Evolutionary conservation across 2,797 vertebrate species (phyloP).

Genomic region (Gila robusta): DNA sequence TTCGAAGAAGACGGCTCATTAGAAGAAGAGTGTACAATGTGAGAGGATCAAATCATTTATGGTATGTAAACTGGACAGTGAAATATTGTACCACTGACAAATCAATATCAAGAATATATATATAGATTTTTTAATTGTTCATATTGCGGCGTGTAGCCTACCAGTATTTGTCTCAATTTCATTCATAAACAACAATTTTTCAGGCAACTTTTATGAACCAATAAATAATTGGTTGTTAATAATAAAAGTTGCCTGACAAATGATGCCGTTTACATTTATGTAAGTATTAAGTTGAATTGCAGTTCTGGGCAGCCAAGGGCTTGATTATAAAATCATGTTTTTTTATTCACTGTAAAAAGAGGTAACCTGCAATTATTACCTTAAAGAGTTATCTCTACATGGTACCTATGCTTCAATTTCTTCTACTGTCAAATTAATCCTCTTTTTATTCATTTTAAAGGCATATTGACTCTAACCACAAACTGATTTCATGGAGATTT

Average conservation of each 20-base stretch:
- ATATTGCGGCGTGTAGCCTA: too few species aligned
- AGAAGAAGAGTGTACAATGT: too few species aligned
- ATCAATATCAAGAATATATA: neutral
- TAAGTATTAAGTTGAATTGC: too few species aligned
- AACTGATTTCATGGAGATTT: neutral
- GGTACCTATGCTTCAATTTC: neutral
- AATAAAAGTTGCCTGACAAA: too few species aligned
- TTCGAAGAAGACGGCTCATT: too few species aligned
- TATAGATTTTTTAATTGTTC: too few species aligned
- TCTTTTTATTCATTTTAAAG: neutral
- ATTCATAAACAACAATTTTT: neutral
- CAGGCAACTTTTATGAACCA: neutral
- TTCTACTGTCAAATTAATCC: neutral
- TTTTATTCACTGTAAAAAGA: conserved; percentile 2
- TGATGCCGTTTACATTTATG: too few species aligned
- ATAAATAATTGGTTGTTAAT: too few species aligned
- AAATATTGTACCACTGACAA: neutral
- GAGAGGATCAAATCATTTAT: conserved; percentile 28
- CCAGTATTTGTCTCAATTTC: too few species aligned
- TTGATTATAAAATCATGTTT: neutral
- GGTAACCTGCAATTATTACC: neutral
- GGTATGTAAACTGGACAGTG: neutral
- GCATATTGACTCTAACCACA: neutral
- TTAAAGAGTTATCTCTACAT: neutral
- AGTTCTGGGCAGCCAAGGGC: too few species aligned